Evolutionary conservation across 2,888 invertebrate genomes (phyloP), one percentile per base, ranked within the genome.

Genomic region (Ligdia adustata): DNA sequence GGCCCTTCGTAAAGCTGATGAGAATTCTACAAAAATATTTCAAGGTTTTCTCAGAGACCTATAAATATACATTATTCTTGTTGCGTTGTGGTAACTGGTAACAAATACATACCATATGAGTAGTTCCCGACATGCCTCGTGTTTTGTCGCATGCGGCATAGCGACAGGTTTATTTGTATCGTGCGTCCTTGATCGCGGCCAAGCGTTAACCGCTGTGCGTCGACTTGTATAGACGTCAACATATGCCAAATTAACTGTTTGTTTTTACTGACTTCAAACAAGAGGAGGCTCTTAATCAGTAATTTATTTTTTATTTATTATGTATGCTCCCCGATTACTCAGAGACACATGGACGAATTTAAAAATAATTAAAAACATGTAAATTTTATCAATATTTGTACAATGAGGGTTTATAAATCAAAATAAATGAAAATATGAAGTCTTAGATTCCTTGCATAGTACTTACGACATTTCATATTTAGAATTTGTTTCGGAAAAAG

Each of bases 121-220:
- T n/a, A 26, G 20, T 38, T 32, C 42, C 34, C 42, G 31, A 24
- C 38, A 11, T 40, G 28, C 46, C 26, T 15, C 22, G 4, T 33
- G 44, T 52, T 52, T 51, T 55, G 44, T 53, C 46, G 33, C 42
- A 49, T 48, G 38, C 47, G 38, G 38, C 45, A 59, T 50, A 3
- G 37, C 52, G 24, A 4, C 29, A 13, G 28, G 38, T 42, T 40
- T 52, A 47, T 52, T 52, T 52, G 31, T 35, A 41, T 32, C 37
- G 37, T 7, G 6, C 47, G 52, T 48, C 57, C 57, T 57, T 55
- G 55, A 50, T 33, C 38, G 42, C 22, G 22, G 38, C 9, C 38
- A 31, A 13, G 35, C 47, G 16, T 41, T 24, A 29, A 16, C 31
- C 11, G 7, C 35, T 11, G 3, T 37, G 1, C 18, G 32, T 33